phyloP scores from a whole-genome alignment of 2,113 vertebrate species.

The Agapornis roseicollis region DNA sequence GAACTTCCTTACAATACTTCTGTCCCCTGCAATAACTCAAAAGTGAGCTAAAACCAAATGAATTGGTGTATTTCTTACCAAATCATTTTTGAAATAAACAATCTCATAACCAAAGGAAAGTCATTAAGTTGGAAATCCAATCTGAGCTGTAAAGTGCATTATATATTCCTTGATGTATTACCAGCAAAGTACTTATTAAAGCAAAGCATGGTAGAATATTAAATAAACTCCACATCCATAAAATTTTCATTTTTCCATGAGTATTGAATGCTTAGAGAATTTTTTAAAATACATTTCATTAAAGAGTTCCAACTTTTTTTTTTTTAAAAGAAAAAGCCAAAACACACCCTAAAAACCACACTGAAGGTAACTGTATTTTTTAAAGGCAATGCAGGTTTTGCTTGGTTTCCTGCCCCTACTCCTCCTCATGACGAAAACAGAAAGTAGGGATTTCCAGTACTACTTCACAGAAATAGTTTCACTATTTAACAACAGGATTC shows the following conservation, averaged over 20 bases:
- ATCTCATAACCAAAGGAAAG: background rate
- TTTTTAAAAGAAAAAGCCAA: background rate
- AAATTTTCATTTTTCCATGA: background rate
- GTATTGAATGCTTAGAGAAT: background rate
- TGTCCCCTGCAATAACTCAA: background rate
- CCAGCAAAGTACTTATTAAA: conserved; percentile 17
- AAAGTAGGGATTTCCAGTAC: background rate
- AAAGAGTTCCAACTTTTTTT: background rate
- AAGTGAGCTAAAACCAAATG: background rate
- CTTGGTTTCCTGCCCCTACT: rapidly evolving
- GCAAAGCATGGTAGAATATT: background rate
- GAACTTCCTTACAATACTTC: background rate
- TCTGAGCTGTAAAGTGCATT: conserved; percentile 16
- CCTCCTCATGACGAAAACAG: background rate
- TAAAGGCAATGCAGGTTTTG: background rate
- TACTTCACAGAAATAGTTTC: background rate
- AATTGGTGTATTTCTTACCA: conserved; percentile 1
- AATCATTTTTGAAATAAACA: background rate
- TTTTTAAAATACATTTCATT: background rate
- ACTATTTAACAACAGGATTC: background rate
- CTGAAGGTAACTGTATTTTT: background rate
- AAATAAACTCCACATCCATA: background rate
- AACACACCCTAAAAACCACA: background rate
- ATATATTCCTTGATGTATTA: conserved; percentile 36
- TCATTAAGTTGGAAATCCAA: conserved; percentile 41